phyloP scores from a whole-genome alignment of 2,113 vertebrate genomes.

The Vulpes ferrilata region DNA sequence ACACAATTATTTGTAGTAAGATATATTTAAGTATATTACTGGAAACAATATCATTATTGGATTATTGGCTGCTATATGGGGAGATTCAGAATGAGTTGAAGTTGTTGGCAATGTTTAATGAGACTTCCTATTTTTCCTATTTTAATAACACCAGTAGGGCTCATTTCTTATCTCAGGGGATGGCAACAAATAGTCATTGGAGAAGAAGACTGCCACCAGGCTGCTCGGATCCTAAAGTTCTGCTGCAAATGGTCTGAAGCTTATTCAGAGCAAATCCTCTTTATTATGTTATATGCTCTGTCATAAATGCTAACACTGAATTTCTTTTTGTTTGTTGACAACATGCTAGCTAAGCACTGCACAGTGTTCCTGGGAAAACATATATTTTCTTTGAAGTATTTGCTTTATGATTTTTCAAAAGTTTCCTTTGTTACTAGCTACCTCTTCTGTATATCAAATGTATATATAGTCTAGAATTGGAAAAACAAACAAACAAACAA shows the following conservation, averaged over 20 bases:
- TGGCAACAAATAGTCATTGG: constrained; percentile 14
- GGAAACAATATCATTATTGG: constrained; percentile 74
- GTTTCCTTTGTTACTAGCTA: neutral
- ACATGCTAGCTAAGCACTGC: constrained; percentile 5
- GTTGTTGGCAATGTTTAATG: constrained; percentile 81
- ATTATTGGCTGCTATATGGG: constrained; percentile 72
- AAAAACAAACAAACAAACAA: neutral
- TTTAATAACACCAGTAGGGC: constrained; percentile 68
- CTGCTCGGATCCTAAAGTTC: neutral
- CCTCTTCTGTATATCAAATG: neutral
- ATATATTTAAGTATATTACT: constrained; percentile 81
- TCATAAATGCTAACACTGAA: constrained; percentile 53
- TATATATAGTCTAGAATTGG: neutral
- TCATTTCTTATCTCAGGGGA: constrained; percentile 62
- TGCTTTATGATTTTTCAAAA: constrained; percentile 59
- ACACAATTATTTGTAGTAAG: constrained; percentile 70
- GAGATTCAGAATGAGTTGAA: constrained; percentile 80
- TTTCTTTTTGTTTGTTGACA: constrained; percentile 65
- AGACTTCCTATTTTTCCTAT: constrained; percentile 82
- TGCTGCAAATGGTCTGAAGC: neutral
- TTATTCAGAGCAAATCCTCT: constrained; percentile 45
- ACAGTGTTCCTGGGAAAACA: constrained; percentile 43
- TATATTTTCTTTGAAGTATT: constrained; percentile 23
- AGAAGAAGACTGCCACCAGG: neutral
- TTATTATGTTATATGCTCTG: constrained; percentile 36